These are phyloP conservation scores for Listronotus bonariensis DNA, from an alignment of 1,140 invertebrate genomes.

Conservation along the genomic window DNA sequence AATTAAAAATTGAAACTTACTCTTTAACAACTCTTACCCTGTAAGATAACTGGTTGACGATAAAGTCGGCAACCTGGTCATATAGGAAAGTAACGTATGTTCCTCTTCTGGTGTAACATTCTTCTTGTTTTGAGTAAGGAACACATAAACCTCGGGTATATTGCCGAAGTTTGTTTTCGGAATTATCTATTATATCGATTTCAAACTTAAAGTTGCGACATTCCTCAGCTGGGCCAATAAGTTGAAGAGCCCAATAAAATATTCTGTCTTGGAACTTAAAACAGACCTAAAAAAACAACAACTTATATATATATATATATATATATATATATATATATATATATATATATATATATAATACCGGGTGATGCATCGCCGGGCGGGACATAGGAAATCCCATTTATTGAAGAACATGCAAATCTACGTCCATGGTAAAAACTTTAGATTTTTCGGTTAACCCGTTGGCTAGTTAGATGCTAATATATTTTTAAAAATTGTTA, in stretches of 20 bases:
- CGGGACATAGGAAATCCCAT: too few relatives aligned
- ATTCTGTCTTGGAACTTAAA: constrained; percentile 3
- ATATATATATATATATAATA: too few relatives aligned
- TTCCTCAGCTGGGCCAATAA: constrained; percentile 29
- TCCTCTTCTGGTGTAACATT: constrained; percentile 14
- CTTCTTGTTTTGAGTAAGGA: constrained; percentile 12
- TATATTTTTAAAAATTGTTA: too few relatives aligned
- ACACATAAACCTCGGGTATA: constrained; percentile 20
- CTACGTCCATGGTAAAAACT: too few relatives aligned
- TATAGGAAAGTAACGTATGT: constrained; percentile 12
- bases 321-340: too few relatives aligned
- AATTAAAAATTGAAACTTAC: constrained; percentile 4
- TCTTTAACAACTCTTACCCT: constrained; percentile 20
- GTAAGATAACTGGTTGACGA: constrained; percentile 17
- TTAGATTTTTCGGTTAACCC: too few relatives aligned
- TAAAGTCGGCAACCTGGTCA: constrained; percentile 23
- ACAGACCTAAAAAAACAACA: constrained; percentile 17
- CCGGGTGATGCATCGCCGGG: too few relatives aligned
- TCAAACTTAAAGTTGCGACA: constrained; percentile 21
- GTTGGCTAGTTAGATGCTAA: too few relatives aligned
- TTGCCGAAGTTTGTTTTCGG: constrained; percentile 12
- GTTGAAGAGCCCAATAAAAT: constrained; percentile 35
- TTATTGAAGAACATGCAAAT: too few relatives aligned
- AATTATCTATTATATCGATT: constrained; percentile 35
- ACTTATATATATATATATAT: too few relatives aligned